Conservation (phyloP, 2,888 invertebrate species). For the Drosophila paracracens region DNA sequence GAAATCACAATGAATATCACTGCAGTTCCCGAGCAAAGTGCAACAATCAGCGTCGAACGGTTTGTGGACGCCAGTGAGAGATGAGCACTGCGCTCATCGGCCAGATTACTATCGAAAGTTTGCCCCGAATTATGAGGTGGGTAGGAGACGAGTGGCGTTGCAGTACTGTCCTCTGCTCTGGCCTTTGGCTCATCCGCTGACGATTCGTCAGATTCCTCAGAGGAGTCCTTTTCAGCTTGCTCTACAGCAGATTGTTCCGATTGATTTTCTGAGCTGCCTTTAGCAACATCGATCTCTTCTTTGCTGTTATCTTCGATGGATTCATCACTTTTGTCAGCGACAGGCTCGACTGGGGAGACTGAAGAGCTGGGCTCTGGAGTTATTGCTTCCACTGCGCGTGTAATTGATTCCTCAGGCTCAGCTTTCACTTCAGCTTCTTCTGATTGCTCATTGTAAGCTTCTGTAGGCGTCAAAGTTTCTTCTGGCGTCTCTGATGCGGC, state of each 20-base stretch:
- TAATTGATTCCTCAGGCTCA: constrained; percentile 12
- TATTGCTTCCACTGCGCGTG: neutral
- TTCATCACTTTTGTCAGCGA: constrained; percentile 2
- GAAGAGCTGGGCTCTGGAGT: constrained; percentile 21
- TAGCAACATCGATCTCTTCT: constrained; percentile 19
- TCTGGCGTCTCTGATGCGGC: constrained; percentile 5
- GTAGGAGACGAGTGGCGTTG: constrained; percentile 71
- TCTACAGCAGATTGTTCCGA: constrained; percentile 19
- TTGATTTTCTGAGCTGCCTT: constrained; percentile 6
- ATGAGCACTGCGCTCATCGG: constrained; percentile 76
- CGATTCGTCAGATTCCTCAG: constrained; percentile 49
- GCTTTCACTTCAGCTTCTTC: constrained; percentile 11
- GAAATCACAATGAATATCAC: constrained; percentile 78
- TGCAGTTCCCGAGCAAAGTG: constrained; percentile 77
- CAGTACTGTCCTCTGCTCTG: constrained; percentile 64
- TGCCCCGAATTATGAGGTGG: constrained; percentile 73
- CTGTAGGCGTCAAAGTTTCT: constrained; percentile 24
- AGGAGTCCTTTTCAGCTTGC: constrained; percentile 43
- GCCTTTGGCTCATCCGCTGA: constrained; percentile 51
- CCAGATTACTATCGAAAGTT: constrained; percentile 77
- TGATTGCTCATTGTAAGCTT: constrained; percentile 13
- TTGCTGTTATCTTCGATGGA: constrained; percentile 25
- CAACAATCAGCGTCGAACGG: constrained; percentile 76
- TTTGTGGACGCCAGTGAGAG: constrained; percentile 60
- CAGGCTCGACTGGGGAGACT: constrained; percentile 15